Base-by-base conservation (phyloP, 2,797 vertebrate species). In the Semotilus atromaculatus region DNA sequence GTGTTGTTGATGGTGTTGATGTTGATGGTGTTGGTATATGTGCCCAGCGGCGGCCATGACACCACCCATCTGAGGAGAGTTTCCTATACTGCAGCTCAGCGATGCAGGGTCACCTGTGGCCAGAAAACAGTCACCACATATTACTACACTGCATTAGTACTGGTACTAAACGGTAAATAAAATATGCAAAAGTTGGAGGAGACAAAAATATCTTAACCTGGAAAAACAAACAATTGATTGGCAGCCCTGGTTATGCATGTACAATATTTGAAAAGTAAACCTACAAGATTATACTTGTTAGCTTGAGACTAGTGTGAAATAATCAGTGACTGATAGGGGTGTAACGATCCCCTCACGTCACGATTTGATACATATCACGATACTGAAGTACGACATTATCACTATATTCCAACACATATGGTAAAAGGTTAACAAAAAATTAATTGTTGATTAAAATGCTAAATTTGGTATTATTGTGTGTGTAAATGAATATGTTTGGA, bases 21-120 rank as follows among this genome's bases (percentile, higher is more conserved):
- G 94, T 90, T 96, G 96, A 94, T 95, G 96, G 2, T 66, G 89
- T 92, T 95, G 94, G 91, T 96, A 96, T 94, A 95, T 93, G 91
- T 95, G 96, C 91, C 93, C 95, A 86, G 90, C 90, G 8, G 94
- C 90, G 92, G 90, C 96, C 86, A 96, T 90, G 38, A 96, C 94
- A 72, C 95, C 93, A 89, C 92, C 94, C 91, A 97, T 94, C 89
- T 96, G 98, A 91, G 97, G 92, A 91, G 31, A 5, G 40, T 95
- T 93, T 89, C 94, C 95, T 93, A 98, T 91, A 83, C 95, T 90
- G 90, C 94, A 96, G 94, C 96, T 96, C 78, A 97, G 92, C 77
- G 96, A 94, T 21, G 96, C 93, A 70, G 95, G 90, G 86, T 97
- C 96, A 94, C 96, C 97, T 99, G 94, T 7, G 94, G 21, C 43